Evolutionary conservation across 2,888 invertebrate genomes (phyloP), one percentile per base, ranked within the genome.

Genomic region (Eutolmus rufibarbis): DNA sequence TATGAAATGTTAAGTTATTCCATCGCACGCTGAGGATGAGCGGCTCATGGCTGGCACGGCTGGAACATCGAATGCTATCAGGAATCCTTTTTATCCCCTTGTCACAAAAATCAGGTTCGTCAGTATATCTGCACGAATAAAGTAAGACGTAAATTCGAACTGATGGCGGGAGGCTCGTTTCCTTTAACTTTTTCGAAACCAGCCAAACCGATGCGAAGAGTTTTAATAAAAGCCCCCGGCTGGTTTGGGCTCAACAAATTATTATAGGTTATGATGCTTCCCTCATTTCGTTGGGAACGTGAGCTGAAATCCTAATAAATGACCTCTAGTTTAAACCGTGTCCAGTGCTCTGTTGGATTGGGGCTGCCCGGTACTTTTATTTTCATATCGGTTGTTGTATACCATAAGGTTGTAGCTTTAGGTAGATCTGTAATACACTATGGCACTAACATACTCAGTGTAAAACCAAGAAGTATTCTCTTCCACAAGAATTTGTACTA

Each of bases 241-340:
- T 57, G n/a, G 37, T 37, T 82, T 19, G 16, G 57, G 57, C 40
- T 37, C 57, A 37, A 82, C 57, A 82, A 82, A 82, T 57, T 82
- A 57, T 82, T 82, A 82, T 66, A 82, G n/a, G 37, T 82, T 46
- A 81, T 81, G 57, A 82, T 82, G 66, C 37, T 82, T 51, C 66
- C 82, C 57, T 66, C 37, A 82, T 82, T 82, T 82, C 19, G 57
- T 31, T 9, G 4, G 7, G 37, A 19, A 82, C 82, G 82, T 82
- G 82, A 82, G 4, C 82, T 37, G 82, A 82, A 82, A 57, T 56
- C 28, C 34, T 12, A 82, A n/a, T 19, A 14, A 23, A 46, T 31
- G 23, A 19, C 19, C 31, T 12, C 56, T 12, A 12, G 66, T 57
- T 82, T 57, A 56, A 56, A 76, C 14, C 37, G 9, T 5, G 9